Evolutionary conservation across 2,888 invertebrate species (phyloP), one percentile per base, ranked within the genome.

Genomic region (Drosophila siamana): DNA sequence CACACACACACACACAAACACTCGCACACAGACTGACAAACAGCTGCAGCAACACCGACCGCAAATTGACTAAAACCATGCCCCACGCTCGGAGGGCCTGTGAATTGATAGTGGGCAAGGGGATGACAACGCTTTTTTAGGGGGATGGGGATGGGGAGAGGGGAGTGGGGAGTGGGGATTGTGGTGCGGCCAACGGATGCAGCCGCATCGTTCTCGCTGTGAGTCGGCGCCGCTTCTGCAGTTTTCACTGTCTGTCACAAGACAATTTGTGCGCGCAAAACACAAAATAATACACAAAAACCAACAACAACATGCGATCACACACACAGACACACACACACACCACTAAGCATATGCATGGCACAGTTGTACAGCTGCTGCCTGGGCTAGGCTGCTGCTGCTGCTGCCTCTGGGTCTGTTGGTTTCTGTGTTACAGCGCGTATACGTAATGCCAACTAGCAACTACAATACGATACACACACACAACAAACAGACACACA

Each of bases 261-360:
- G 85, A 89, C 89, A 85, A 85, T 85, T 85, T 85, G 85, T 85
- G 86, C 80, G 89, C 88, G 85, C 85, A 89, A 82, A 85, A 89
- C 73, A 86, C 80, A 85, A 85, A 89, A 85, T 85, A 89, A 87
- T 87, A 82, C 80, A 89, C 85, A 81, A 26, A 4, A 24, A 24
- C 24, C n/a, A 47, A 69, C 46, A 74, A 47, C 56, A 13, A 44
- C 36, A 60, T 9, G 38, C 36, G 43, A 28, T 36, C 26, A 41
- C 28, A 59, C 48, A 65, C 46, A 65, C 51, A 50, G 19, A 76
- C n/a, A n/a, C 15, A 46, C 19, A 48, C 46, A 65, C 51, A 50
- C 22, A 76, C 62, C 41, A 62, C 68, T 87, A 79, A 87, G 83
- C 88, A 86, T 83, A 88, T 83, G 83, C 88, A 84, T 70, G 85